Evolutionary conservation across 2,888 invertebrate genomes (phyloP).

Genomic region (Eustalomyia histrio): DNA sequence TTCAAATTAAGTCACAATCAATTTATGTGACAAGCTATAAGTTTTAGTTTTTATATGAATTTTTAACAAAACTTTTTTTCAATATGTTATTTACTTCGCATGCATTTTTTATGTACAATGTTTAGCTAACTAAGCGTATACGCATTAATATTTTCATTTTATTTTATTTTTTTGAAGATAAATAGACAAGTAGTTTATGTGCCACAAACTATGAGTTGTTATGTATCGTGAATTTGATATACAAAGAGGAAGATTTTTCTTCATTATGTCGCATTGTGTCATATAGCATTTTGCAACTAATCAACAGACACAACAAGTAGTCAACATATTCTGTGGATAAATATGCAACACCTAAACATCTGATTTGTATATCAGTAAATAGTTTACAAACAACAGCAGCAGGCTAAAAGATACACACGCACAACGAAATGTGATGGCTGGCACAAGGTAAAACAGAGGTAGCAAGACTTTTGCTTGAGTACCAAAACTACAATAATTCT

Average conservation of each 20-base stretch:
- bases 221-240: constrained; percentile 24
- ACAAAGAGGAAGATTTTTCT: constrained; percentile 63
- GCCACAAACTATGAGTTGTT: neutral
- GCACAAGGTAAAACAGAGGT: neutral
- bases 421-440: constrained; percentile 15
- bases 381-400: constrained; percentile 22
- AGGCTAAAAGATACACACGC: constrained; percentile 37
- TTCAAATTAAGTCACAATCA: constrained; percentile 51
- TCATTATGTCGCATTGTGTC: constrained; percentile 67
- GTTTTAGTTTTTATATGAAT: constrained; percentile 31
- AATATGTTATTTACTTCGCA: constrained; percentile 4
- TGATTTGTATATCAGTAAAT: constrained; percentile 14
- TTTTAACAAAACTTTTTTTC: constrained; percentile 19
- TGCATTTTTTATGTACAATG: neutral
- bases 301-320: constrained; percentile 62
- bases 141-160: neutral
- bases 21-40: constrained; percentile 48
- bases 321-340: constrained; percentile 21
- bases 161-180: constrained; percentile 19
- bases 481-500: too few species aligned
- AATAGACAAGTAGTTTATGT: constrained; percentile 36
- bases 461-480: too few species aligned
- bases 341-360: constrained; percentile 21
- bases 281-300: constrained; percentile 65
- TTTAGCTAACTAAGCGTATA: constrained; percentile 35